Base-by-base conservation (phyloP, 2,888 invertebrate genomes). In the Brachyptera putata region DNA sequence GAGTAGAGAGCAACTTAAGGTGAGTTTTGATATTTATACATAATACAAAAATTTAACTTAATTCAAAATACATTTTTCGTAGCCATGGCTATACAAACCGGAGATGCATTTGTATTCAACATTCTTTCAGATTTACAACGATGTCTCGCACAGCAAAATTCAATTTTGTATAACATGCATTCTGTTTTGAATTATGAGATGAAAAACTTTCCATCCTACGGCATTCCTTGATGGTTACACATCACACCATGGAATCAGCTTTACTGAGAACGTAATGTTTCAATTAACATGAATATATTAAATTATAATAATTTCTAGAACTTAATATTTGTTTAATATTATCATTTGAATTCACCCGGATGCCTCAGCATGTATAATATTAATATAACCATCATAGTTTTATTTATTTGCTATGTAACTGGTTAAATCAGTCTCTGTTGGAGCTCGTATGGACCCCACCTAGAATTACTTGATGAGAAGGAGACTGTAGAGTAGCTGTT, bases 311-410 rank as follows among this genome's bases (percentile, higher is more conserved):
- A 7, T 30, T 11, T 11, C 11, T 30, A 5, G 11, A 16, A 43
- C 18, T 16, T 18, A 43, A 43, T n/a, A 43, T 43, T 43, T 43
- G 43, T 43, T 43, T 43, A 18, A 43, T 43, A 43, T 43, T 43
- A 16, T 43, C 43, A 43, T 43, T 43, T 16, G 43, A 43, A 43
- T 43, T 43, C 43, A 7, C 43, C 43, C 43, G 14, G 7, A 43
- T 43, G n/a, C 43, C 18, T 43, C 16, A 7, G 30, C 30, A 30
- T 30, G 30, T 30, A 30, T 43, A 43, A 43, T 43, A 43, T 43
- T 43, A 43, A 43, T 16, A 43, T 5, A 43, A 16, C 43, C 43
- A 43, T 43, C 18, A 21, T 7, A 16, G 11, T 5, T n/a, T 43
- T 43, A 43, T 43, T 43, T 43, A 43, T 43, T 18, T 16, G 43